These are phyloP conservation scores for Pitangus sulphuratus DNA, from an alignment of 2,797 vertebrate genomes.

Conservation along the genomic window DNA sequence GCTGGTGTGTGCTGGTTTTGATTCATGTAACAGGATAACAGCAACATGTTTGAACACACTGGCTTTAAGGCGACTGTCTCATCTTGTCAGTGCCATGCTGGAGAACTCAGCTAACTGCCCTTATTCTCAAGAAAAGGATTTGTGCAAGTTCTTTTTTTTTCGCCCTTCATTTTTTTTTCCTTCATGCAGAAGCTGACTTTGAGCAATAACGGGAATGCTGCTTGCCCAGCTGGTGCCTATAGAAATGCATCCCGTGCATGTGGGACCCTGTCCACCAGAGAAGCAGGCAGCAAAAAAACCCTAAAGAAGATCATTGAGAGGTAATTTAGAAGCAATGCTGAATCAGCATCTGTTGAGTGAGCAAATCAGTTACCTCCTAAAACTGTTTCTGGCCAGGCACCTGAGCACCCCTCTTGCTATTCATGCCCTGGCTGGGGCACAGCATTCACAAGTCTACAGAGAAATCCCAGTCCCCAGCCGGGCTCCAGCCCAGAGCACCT, in stretches of 20 bases:
- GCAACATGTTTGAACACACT: conserved; percentile 55
- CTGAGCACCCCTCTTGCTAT: rapidly evolving
- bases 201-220: background rate
- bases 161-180: background rate
- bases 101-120: background rate
- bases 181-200: background rate
- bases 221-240: background rate
- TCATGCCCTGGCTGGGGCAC: background rate
- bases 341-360: background rate
- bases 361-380: background rate
- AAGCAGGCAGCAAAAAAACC: background rate
- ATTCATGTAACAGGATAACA: conserved; percentile 43
- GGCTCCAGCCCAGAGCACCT: background rate
- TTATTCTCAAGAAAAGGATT: background rate
- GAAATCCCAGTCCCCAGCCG: rapidly evolving
- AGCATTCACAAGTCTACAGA: rapidly evolving
- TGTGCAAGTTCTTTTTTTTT: background rate
- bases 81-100: conserved; percentile 42
- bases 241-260: background rate
- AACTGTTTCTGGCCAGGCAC: background rate
- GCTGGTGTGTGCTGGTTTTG: conserved; percentile 55
- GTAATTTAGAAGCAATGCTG: background rate
- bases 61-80: conserved; percentile 46
- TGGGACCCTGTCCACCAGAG: background rate
- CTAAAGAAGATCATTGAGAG: background rate